These are phyloP conservation scores for Myotis brandtii DNA, from an alignment of 2,113 vertebrate genomes.

Conservation along the genomic window DNA sequence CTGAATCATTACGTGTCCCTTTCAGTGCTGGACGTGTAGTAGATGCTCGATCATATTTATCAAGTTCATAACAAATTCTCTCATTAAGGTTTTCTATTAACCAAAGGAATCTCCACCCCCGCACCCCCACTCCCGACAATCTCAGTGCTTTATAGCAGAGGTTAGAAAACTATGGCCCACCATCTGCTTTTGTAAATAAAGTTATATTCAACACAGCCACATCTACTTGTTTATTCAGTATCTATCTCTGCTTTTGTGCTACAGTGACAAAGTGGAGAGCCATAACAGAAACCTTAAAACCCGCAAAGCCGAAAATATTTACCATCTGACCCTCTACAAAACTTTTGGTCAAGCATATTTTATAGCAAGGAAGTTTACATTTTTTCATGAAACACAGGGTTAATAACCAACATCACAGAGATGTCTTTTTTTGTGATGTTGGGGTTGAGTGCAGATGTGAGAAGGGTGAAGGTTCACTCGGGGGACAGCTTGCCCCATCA, in stretches of 20 bases:
- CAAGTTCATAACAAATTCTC: neutral
- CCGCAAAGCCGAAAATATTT: neutral
- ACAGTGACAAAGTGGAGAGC: neutral
- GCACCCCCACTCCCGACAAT: neutral
- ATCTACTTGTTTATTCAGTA: neutral
- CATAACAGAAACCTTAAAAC: neutral
- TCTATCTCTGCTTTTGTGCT: neutral
- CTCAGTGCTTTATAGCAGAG: neutral
- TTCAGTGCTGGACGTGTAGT: neutral
- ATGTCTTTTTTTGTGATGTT: no score
- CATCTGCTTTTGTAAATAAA: neutral
- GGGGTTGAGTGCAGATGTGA: neutral
- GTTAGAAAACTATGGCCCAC: neutral
- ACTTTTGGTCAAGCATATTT: neutral
- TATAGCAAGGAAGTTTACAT: neutral
- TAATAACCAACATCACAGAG: neutral
- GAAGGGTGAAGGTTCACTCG: neutral
- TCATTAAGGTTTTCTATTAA: slow-evolving; percentile 21
- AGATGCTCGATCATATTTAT: neutral
- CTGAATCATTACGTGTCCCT: neutral
- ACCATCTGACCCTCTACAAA: neutral
- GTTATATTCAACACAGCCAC: neutral
- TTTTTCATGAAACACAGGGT: neutral
- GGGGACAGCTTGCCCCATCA: neutral
- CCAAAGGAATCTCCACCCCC: neutral